Conservation (phyloP, 2,113 vertebrate species). For the Capra hircus region DNA sequence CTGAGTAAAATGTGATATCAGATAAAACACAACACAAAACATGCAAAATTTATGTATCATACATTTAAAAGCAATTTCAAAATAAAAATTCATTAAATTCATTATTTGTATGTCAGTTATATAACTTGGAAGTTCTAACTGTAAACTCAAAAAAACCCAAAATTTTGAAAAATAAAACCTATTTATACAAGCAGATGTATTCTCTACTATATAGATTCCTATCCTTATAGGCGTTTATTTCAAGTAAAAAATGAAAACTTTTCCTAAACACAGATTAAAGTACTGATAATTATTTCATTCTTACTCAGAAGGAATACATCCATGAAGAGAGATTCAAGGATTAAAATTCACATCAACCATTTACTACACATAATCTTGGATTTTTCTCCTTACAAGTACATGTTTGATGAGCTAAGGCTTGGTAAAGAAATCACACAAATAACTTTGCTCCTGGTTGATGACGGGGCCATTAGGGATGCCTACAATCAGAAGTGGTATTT, state of each 20-base stretch:
- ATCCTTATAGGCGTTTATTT: background rate
- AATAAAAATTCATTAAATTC: constrained; percentile 5
- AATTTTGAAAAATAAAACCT: constrained; percentile 7
- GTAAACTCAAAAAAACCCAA: background rate
- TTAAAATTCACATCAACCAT: background rate
- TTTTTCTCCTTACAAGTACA: background rate
- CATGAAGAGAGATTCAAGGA: background rate
- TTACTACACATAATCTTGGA: background rate
- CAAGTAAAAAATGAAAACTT: background rate
- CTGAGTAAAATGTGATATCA: constrained; percentile 64
- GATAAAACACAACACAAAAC: constrained; percentile 72
- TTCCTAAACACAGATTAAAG: background rate
- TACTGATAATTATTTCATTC: background rate
- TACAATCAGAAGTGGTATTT: background rate
- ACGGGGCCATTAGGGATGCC: background rate
- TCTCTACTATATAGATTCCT: background rate
- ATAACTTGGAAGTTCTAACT: background rate
- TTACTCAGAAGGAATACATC: background rate
- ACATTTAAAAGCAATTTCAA: constrained; percentile 12
- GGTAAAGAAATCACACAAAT: background rate
- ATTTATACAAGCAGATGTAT: background rate
- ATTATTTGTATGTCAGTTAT: background rate
- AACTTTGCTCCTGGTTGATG: background rate
- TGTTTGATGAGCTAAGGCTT: background rate
- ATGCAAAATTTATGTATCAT: constrained; percentile 8